Conservation (phyloP, 2,888 invertebrate genomes). For the Petrolisthes cinctipes region DNA sequence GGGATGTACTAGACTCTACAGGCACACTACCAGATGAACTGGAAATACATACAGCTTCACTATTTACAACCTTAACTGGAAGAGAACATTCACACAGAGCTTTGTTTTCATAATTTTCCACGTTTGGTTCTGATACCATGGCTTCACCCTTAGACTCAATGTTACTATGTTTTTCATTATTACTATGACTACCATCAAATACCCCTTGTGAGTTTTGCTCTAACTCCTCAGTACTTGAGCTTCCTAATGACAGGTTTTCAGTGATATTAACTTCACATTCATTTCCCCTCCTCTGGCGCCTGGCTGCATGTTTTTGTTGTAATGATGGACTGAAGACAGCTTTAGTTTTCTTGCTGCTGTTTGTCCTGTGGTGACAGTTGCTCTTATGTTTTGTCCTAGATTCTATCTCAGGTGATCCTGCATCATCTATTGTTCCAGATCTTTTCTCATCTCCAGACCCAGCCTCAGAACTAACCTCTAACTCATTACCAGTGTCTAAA, state of each 20-base stretch:
- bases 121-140: no score
- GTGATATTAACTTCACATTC: no score
- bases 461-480: not conserved
- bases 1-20: not conserved
- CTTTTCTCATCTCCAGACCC: not conserved
- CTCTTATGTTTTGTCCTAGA: not conserved
- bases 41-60: not conserved
- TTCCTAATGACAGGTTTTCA: no score
- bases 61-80: not conserved
- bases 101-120: no score
- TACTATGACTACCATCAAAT: not conserved
- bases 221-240: no score
- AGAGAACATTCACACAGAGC: no score
- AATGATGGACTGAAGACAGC: not conserved
- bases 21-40: not conserved
- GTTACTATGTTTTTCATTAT: not conserved
- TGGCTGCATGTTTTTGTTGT: not conserved
- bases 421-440: not conserved
- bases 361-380: not conserved
- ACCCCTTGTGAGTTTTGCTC: not conserved
- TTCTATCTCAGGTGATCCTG: not conserved
- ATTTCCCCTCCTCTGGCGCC: not conserved
- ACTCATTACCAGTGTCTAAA: not conserved
- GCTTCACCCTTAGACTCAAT: not conserved
- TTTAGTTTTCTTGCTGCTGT: not conserved